A percentile compares a stretch with the other conserved stretches of the same genome.
phyloP scores from a whole-genome alignment of 1,140 invertebrate genomes.

The Helicoverpa armigera region DNA sequence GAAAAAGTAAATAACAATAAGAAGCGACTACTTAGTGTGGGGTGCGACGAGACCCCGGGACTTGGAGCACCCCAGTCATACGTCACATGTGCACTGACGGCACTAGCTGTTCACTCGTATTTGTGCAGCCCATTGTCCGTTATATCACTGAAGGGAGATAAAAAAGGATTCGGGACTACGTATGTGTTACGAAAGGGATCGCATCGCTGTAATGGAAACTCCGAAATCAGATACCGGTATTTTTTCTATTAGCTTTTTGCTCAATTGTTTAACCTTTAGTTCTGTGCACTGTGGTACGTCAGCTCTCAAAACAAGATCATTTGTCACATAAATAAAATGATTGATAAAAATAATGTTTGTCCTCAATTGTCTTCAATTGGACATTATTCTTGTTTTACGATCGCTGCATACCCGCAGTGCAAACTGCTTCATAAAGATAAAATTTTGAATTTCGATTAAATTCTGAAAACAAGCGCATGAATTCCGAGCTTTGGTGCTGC shows the following conservation, averaged over 20 bases:
- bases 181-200: conserved; percentile 27
- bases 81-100: conserved; percentile 30
- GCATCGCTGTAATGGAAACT: not conserved
- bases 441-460: not conserved
- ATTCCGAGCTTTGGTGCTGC: conserved; percentile 11
- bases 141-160: conserved; percentile 28
- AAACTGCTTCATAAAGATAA: conserved; percentile 11
- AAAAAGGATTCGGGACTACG: conserved; percentile 26
- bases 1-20: conserved; percentile 40
- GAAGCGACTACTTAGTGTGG: conserved; percentile 31
- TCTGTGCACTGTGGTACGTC: not conserved
- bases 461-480: not conserved
- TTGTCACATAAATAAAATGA: conserved; percentile 34
- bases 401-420: conserved; percentile 7
- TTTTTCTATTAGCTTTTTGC: not conserved
- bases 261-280: not conserved
- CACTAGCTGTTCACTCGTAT: conserved; percentile 30
- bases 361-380: conserved; percentile 30
- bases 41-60: conserved; percentile 4
- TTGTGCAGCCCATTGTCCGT: conserved; percentile 34
- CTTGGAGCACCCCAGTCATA: conserved; percentile 19
- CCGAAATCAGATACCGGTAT: conserved; percentile 9
- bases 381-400: conserved; percentile 5
- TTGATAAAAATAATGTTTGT: conserved; percentile 15
- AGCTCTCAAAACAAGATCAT: not conserved